Evolutionary conservation across 2,797 vertebrate species (phyloP).

Genomic region (Melanotaenia pygmaea): DNA sequence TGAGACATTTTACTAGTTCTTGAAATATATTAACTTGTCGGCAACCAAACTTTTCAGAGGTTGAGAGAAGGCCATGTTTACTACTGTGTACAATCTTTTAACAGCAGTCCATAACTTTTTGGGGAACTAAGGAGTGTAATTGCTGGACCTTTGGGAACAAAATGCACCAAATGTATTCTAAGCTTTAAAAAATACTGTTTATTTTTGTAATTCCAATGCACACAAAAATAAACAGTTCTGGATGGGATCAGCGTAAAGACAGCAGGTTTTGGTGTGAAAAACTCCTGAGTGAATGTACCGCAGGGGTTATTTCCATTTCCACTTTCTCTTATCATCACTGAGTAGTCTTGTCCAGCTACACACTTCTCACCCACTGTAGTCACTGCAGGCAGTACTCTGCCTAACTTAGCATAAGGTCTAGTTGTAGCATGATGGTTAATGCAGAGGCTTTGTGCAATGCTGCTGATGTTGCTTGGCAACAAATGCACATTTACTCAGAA

Average conservation of each 20-base stretch:
- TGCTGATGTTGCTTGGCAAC: slow-evolving; percentile 45
- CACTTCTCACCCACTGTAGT: background rate
- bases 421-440: background rate
- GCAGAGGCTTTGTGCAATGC: slow-evolving; percentile 5
- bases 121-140: too few relatives aligned
- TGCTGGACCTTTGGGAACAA: too few relatives aligned
- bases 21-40: too few relatives aligned
- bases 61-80: too few relatives aligned
- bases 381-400: background rate
- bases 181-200: too few relatives aligned
- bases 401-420: slow-evolving; percentile 22
- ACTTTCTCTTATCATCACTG: background rate
- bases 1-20: too few relatives aligned
- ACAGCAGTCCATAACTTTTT: too few relatives aligned
- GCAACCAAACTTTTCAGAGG: too few relatives aligned
- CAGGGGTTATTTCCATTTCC: slow-evolving; percentile 1
- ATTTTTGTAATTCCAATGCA: too few relatives aligned
- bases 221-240: background rate
- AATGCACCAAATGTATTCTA: too few relatives aligned
- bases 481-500: slow-evolving; percentile 3
- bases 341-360: background rate
- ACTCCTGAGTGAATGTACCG: slow-evolving; percentile 13
- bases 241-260: background rate
- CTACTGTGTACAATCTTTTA: too few relatives aligned
- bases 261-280: background rate